Base-by-base conservation (phyloP, 37 sponge, comb jelly and placozoan genomes). In the Haliclona indistincta region DNA sequence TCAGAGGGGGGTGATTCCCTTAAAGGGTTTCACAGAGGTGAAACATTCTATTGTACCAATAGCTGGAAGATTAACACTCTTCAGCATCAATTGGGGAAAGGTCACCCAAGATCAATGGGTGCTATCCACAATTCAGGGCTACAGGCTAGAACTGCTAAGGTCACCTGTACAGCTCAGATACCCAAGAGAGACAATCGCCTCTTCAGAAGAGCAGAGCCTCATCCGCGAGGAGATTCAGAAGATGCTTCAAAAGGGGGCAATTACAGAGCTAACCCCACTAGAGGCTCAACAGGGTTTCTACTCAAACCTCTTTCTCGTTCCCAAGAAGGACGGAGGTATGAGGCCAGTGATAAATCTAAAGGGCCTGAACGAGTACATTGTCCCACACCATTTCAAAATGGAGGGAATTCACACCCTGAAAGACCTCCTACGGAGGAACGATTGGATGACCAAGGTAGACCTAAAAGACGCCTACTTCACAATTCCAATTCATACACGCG, bases 381-480 rank as follows among this genome's bases (percentile, higher is more conserved):
- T 39, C 10, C 25, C 30, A 30, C 5, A 28, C 11, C 78, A 77
- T 54, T 77, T 77, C 78, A 77, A 77, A 40, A 77, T 77, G 78
- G 78, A 77, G 26, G 40, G 45, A 17, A 77, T 77, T 20, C 29
- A 10, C 13, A 43, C 56, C 49, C 20, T 40, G 43, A 79, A 63
- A 49, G 80, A 65, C 71, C 33, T 68, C 35, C 3, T 69, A 6
- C 49, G 36, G 45, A 17, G 35, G 34, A 36, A 54, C 23, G 78
- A 77, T 64, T 60, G 36, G 22, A 61, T 74, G 63, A 63, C 36
- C 5, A 51, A 69, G 22, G 11, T 79, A 28, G 80, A 79, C 62
- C 63, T 67, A 42, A 78, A 78, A 39, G 78, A 78, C 29, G 58
- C 69, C 3, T 78, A 78, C 68, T 58, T 71, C 19, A 49, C 74